Conservation (phyloP, 2,797 vertebrate genomes). For the Adelosebastes latens region DNA sequence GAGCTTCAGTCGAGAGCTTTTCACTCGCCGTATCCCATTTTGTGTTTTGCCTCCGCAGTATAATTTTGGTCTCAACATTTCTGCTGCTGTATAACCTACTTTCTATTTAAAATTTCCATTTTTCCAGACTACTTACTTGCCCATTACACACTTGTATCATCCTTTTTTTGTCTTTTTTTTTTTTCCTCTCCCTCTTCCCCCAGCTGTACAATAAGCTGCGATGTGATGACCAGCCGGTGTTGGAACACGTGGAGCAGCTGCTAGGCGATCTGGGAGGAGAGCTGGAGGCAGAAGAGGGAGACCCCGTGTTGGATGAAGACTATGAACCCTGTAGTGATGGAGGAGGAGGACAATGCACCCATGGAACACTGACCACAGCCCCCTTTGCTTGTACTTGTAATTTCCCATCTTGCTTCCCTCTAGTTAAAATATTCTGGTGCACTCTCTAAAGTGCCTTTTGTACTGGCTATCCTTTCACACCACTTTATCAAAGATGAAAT, state of each 20-base stretch:
- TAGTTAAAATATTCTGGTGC: conserved; percentile 9
- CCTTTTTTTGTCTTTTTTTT: background rate
- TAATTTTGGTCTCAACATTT: conserved; percentile 15
- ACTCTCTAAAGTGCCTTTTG: conserved; percentile 60
- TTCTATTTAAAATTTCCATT: conserved; percentile 1
- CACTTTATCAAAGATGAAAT: conserved; percentile 46
- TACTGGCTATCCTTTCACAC: conserved; percentile 30
- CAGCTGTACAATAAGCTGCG: conserved; percentile 83
- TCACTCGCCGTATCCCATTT: conserved; percentile 24
- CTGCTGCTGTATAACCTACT: conserved; percentile 21
- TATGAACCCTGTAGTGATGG: conserved; percentile 83
- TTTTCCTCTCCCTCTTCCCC: background rate
- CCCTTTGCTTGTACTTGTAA: background rate
- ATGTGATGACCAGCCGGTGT: conserved; percentile 82
- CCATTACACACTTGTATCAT: conserved; percentile 15
- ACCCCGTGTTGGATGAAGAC: conserved; percentile 70
- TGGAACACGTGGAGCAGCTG: conserved; percentile 83
- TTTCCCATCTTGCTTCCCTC: conserved; percentile 5
- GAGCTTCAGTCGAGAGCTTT: conserved; percentile 20
- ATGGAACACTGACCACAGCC: conserved; percentile 81
- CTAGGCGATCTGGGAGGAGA: conserved; percentile 82
- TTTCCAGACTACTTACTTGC: background rate
- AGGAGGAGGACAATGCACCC: conserved; percentile 66
- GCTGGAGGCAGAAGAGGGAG: conserved; percentile 64
- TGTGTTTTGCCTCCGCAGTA: background rate